These are phyloP conservation scores for Hoplodrina ambigua DNA, from an alignment of 2,888 invertebrate species.

Conservation along the genomic window DNA sequence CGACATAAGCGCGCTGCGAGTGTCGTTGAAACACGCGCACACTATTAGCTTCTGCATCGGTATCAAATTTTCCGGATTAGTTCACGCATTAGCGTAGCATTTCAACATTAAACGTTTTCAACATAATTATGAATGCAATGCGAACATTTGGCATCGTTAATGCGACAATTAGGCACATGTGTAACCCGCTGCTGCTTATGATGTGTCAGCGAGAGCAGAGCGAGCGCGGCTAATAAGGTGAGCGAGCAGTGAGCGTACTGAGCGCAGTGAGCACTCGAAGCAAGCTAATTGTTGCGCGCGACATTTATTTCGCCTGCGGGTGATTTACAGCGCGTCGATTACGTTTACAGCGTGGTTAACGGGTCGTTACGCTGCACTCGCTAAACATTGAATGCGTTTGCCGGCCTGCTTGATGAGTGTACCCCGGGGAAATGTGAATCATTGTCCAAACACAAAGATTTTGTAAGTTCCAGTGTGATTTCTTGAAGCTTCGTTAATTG, in stretches of 20 bases:
- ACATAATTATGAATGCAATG: constrained; percentile 54
- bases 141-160: constrained; percentile 50
- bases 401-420: constrained; percentile 22
- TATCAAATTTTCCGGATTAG: constrained; percentile 38
- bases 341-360: constrained; percentile 40
- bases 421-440: constrained; percentile 10
- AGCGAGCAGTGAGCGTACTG: neutral
- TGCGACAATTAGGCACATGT: constrained; percentile 50
- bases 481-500: neutral
- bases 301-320: constrained; percentile 55
- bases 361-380: neutral
- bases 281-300: constrained; percentile 54
- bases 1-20: neutral
- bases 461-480: constrained; percentile 3
- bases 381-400: constrained; percentile 30
- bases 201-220: constrained; percentile 18
- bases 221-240: constrained; percentile 39
- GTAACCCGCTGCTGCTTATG: constrained; percentile 36
- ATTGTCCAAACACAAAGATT: constrained; percentile 1
- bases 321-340: constrained; percentile 52
- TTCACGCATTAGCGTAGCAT: constrained; percentile 41
- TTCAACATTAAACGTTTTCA: constrained; percentile 53
- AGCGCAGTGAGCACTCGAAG: neutral
- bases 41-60: constrained; percentile 24
- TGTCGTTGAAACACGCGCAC: constrained; percentile 7